Evolutionary conservation across 1,140 invertebrate species (phyloP).

Genomic region (Oppia nitens): DNA sequence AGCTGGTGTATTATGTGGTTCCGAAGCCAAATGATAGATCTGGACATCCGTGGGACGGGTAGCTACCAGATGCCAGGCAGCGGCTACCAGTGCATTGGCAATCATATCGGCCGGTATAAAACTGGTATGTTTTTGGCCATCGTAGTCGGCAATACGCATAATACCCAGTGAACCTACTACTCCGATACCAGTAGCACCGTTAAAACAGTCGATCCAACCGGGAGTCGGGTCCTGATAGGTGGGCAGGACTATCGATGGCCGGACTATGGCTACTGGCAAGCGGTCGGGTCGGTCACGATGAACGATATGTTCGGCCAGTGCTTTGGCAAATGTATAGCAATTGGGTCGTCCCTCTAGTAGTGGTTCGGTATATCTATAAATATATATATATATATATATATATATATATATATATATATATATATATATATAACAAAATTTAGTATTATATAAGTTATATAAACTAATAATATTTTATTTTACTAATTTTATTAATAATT

Average conservation of each 20-base stretch:
- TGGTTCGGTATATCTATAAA: not conserved
- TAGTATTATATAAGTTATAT: no score
- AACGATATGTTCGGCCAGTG: constrained; percentile 54
- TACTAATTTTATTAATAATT: no score
- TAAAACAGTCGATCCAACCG: constrained; percentile 89
- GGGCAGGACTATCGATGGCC: constrained; percentile 81
- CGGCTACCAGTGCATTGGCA: constrained; percentile 60
- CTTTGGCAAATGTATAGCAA: constrained; percentile 68
- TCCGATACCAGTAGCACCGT: constrained; percentile 88
- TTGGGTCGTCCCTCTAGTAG: constrained; percentile 49
- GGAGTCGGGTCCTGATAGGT: constrained; percentile 77
- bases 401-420: no score
- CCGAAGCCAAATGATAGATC: constrained; percentile 74
- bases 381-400: no score
- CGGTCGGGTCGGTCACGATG: constrained; percentile 31
- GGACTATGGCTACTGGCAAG: constrained; percentile 60
- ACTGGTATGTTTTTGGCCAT: constrained; percentile 54
- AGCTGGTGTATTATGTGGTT: constrained; percentile 53
- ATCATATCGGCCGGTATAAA: constrained; percentile 86
- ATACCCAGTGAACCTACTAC: constrained; percentile 79
- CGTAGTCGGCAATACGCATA: constrained; percentile 58
- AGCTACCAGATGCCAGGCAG: constrained; percentile 46
- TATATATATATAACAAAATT: no score
- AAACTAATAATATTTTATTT: no score
- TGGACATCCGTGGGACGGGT: constrained; percentile 41